Evolutionary conservation across 1,140 invertebrate genomes (phyloP).

Genomic region (Thaumatotibia leucotreta): DNA sequence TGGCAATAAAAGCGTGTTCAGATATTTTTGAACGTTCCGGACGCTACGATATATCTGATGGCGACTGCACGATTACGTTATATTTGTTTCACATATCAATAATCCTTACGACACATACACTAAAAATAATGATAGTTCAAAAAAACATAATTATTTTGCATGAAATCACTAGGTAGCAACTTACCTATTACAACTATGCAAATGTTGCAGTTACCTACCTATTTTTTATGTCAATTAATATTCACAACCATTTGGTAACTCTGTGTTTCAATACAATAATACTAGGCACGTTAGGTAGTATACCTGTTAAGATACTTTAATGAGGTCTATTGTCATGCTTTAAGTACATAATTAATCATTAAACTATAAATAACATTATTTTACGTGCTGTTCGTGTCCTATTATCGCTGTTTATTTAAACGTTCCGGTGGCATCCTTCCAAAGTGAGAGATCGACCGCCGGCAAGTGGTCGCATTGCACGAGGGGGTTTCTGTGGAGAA

Average conservation of each 20-base stretch:
- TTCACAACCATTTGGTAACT: constrained; percentile 7
- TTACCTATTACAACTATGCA: background rate
- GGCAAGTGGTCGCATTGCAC: constrained; percentile 81
- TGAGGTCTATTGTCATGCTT: background rate
- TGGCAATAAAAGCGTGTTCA: too few species aligned
- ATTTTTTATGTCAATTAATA: background rate
- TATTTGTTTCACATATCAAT: too few species aligned
- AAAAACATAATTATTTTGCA: too few species aligned
- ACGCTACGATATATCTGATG: too few species aligned
- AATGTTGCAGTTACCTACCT: background rate
- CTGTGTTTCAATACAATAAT: background rate
- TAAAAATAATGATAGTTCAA: too few species aligned
- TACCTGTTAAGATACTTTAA: background rate
- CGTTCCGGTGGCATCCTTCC: constrained; percentile 71
- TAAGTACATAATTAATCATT: background rate
- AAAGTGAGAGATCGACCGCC: constrained; percentile 80
- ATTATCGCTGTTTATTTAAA: background rate
- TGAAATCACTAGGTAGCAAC: too few species aligned
- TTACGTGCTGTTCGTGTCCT: background rate
- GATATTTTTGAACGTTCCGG: too few species aligned
- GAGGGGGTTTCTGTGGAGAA: constrained; percentile 81
- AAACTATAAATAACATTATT: too few species aligned
- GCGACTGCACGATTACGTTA: too few species aligned
- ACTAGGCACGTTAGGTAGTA: background rate
- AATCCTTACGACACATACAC: too few species aligned